A percentile compares a stretch with the other conserved stretches of the same genome.
These are phyloP conservation scores for Syngnathoides biaculeatus DNA, from an alignment of 2,113 vertebrate genomes.

Conservation along the genomic window DNA sequence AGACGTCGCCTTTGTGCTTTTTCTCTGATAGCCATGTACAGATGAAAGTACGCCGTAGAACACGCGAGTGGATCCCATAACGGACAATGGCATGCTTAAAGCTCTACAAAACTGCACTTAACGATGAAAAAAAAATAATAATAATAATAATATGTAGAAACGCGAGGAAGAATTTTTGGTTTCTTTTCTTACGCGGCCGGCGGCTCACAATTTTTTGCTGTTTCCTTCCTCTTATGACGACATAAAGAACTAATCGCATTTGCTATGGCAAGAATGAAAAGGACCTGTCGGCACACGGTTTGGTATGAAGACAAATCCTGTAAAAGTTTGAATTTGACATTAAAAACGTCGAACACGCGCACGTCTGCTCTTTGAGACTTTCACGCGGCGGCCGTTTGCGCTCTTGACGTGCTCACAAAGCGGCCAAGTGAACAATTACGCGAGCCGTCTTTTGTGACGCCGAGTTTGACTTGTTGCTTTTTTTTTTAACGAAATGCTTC, in stretches of 20 bases:
- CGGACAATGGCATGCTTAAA: conserved; percentile 76
- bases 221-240: conserved; percentile 62
- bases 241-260: conserved; percentile 72
- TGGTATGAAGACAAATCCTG: conserved; percentile 73
- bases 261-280: conserved; percentile 61
- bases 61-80: conserved; percentile 66
- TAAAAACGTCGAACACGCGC: conserved; percentile 72
- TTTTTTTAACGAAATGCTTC: too few species aligned
- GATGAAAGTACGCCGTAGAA: conserved; percentile 66
- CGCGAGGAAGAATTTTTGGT: not conserved
- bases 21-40: conserved; percentile 66
- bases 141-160: too few species aligned
- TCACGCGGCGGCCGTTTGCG: not conserved
- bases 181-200: conserved; percentile 55
- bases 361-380: conserved; percentile 12
- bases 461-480: too few species aligned
- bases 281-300: conserved; percentile 61
- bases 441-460: too few species aligned
- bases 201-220: conserved; percentile 47
- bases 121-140: conserved; percentile 50
- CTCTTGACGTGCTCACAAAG: not conserved
- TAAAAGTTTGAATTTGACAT: conserved; percentile 79
- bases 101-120: conserved; percentile 74
- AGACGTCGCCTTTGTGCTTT: conserved; percentile 46
- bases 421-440: too few species aligned